These are phyloP conservation scores for Cataglyphis hispanica DNA, from an alignment of 1,140 invertebrate species.

Conservation along the genomic window DNA sequence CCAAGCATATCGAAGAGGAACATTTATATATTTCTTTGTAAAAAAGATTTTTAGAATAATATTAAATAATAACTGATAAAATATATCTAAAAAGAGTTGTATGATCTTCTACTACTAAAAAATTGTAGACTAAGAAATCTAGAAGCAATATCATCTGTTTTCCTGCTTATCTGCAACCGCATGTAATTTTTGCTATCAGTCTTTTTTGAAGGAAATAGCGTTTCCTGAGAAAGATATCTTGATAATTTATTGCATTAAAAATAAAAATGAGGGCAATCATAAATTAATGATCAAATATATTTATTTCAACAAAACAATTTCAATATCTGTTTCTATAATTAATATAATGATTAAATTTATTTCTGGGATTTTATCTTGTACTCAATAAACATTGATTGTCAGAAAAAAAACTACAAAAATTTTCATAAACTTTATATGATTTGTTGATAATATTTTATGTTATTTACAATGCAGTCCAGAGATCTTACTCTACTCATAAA, in stretches of 20 bases:
- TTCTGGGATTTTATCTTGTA: background rate
- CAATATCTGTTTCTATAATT: background rate
- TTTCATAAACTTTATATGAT: background rate
- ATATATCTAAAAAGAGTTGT: background rate
- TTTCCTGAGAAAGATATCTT: slow-evolving; percentile 55
- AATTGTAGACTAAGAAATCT: background rate
- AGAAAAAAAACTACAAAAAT: background rate
- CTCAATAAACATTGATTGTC: background rate
- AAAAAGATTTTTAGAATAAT: too few species aligned
- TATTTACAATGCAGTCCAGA: background rate
- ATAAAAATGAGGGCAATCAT: slow-evolving; percentile 44
- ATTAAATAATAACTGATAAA: background rate
- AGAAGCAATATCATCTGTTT: background rate
- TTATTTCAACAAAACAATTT: slow-evolving; percentile 28
- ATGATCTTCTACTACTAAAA: background rate
- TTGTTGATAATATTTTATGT: background rate
- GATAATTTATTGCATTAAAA: slow-evolving; percentile 55
- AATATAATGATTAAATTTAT: background rate
- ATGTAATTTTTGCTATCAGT: slow-evolving; percentile 1
- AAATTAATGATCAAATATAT: slow-evolving; percentile 53
- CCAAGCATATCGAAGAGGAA: too few species aligned
- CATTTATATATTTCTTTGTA: too few species aligned
- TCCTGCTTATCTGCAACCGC: background rate
- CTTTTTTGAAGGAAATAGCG: slow-evolving; percentile 15
- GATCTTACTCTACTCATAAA: background rate